These are phyloP conservation scores for Crypturellus tataupa DNA, from an alignment of 2,797 vertebrate species.

Conservation along the genomic window DNA sequence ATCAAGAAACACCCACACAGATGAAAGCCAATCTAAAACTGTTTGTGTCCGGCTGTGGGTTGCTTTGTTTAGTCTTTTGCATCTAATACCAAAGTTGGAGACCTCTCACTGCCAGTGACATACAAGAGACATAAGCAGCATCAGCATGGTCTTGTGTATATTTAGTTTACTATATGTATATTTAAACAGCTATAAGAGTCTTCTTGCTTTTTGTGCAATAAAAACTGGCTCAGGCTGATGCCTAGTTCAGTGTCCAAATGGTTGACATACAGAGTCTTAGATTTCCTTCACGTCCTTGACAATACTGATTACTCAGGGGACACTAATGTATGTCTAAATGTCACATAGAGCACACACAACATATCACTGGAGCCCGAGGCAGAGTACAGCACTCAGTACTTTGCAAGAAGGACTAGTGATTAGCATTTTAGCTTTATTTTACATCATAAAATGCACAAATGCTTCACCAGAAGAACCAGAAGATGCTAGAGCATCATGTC, in stretches of 20 bases:
- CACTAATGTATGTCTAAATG: not conserved
- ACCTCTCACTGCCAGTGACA: not conserved
- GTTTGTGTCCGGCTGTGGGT: fast-evolving
- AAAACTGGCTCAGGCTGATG: not conserved
- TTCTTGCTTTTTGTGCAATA: not conserved
- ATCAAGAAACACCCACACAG: not conserved
- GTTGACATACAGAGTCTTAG: not conserved
- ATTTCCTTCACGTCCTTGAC: not conserved
- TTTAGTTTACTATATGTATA: not conserved
- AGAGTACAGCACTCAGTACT: not conserved
- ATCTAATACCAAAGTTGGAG: not conserved
- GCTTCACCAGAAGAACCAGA: not conserved
- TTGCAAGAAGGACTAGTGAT: not conserved
- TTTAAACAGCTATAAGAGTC: not conserved
- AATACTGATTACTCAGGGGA: not conserved
- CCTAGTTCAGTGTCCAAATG: not conserved
- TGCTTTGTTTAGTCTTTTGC: not conserved
- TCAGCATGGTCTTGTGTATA: fast-evolving
- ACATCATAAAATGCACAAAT: not conserved
- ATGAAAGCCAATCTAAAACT: not conserved
- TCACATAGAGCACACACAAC: fast-evolving
- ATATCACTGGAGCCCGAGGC: not conserved
- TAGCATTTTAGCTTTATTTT: not conserved
- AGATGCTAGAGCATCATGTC: fast-evolving
- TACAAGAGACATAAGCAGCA: not conserved